Conservation (phyloP, 2,888 invertebrate species). For the Cataglyphis cursor region DNA sequence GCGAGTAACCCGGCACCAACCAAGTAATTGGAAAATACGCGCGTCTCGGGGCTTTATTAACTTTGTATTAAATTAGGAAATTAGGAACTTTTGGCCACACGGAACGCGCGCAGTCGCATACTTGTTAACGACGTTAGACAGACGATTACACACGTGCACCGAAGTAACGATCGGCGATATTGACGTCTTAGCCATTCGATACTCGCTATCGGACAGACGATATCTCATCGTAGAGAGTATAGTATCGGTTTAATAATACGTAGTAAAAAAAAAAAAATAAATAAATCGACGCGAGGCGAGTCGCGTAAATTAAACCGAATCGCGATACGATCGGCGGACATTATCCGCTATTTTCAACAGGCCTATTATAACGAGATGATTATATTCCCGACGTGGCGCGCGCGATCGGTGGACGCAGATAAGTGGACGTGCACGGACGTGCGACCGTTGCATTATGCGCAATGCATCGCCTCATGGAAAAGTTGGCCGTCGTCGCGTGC, state of each 20-base stretch:
- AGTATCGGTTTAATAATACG: too few species aligned
- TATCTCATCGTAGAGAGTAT: not conserved
- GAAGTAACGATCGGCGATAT: not conserved
- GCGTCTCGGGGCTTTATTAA: constrained; percentile 68
- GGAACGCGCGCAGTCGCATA: not conserved
- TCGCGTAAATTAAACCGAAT: constrained; percentile 19
- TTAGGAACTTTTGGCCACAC: constrained; percentile 40
- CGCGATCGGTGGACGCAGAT: constrained; percentile 34
- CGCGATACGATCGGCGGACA: not conserved
- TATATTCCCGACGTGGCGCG: constrained; percentile 18
- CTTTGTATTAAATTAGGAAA: constrained; percentile 54
- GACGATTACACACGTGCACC: not conserved
- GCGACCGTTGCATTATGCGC: constrained; percentile 49
- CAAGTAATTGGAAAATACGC: constrained; percentile 71
- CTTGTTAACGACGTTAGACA: constrained; percentile 2
- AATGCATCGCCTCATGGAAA: constrained; percentile 51
- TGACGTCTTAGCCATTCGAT: not conserved
- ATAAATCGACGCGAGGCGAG: not conserved
- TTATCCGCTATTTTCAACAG: constrained; percentile 17
- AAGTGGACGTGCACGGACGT: constrained; percentile 31
- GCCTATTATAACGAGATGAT: constrained; percentile 13
- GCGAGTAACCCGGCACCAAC: constrained; percentile 62
- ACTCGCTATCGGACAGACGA: not conserved
- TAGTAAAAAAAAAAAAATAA: not conserved
- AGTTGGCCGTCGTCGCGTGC: constrained; percentile 60